phyloP scores from a whole-genome alignment of 2,113 vertebrate species.

The Brachypodius melanocephalos region DNA sequence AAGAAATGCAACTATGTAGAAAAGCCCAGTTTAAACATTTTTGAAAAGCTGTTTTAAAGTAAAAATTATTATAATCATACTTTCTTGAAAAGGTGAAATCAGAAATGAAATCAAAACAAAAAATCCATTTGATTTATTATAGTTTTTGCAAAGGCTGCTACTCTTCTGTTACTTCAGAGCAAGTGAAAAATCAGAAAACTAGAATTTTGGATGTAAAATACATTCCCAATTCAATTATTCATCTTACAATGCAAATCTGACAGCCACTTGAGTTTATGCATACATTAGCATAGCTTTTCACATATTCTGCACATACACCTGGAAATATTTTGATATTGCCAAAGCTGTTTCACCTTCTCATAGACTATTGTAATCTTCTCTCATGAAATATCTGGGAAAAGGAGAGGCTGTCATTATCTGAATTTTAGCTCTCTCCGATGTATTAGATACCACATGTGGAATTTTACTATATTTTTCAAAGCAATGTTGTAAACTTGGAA shows the following conservation, averaged over 20 bases:
- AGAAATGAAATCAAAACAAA: background rate
- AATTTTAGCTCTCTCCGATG: background rate
- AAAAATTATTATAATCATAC: background rate
- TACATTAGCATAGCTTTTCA: constrained; percentile 34
- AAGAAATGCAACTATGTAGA: background rate
- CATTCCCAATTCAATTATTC: background rate
- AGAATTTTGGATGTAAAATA: background rate
- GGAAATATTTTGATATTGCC: constrained; percentile 35
- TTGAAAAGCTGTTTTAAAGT: background rate
- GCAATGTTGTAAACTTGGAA: background rate
- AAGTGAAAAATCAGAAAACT: background rate
- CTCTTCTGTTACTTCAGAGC: background rate
- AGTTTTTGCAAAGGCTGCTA: background rate
- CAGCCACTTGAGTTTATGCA: background rate
- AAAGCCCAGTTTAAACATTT: background rate
- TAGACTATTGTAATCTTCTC: background rate
- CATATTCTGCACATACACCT: background rate
- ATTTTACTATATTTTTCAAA: background rate
- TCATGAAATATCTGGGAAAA: background rate
- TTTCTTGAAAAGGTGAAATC: background rate
- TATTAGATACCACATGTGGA: background rate
- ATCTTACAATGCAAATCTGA: constrained; percentile 21
- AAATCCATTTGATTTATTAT: background rate
- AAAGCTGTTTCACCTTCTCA: background rate
- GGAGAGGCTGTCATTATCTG: background rate